phyloP scores from a whole-genome alignment of 2,113 vertebrate species.

The Perca fluviatilis region DNA sequence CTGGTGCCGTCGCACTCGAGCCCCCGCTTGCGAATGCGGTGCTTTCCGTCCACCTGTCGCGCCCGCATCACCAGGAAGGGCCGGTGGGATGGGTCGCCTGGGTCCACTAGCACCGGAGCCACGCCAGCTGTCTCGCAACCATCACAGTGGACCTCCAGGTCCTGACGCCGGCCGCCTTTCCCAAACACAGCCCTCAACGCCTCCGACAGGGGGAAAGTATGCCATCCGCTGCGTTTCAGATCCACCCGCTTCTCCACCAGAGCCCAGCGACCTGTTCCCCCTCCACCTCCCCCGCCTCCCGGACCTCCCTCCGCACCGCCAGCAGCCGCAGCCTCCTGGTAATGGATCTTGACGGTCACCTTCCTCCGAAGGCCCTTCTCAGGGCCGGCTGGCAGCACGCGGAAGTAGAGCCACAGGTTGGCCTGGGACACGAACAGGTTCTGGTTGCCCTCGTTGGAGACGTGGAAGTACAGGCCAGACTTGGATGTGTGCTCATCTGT shows the following conservation, averaged over 20 bases:
- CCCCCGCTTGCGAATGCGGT: constrained; percentile 97
- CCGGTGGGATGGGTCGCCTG: constrained; percentile 92
- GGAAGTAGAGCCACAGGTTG: constrained; percentile 98
- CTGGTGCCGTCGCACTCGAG: constrained; percentile 97
- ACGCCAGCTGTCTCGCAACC: constrained; percentile 91
- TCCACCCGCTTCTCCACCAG: constrained; percentile 96
- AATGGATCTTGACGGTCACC: constrained; percentile 94
- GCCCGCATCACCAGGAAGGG: constrained; percentile 97
- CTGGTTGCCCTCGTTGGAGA: constrained; percentile 98
- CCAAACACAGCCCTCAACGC: constrained; percentile 91
- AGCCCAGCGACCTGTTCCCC: constrained; percentile 85
- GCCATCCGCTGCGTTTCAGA: constrained; percentile 97
- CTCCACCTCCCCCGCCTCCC: constrained; percentile 36
- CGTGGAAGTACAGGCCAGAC: constrained; percentile 92
- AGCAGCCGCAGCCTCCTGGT: constrained; percentile 86
- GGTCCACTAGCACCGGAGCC: constrained; percentile 91
- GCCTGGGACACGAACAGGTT: constrained; percentile 97
- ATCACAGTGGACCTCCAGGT: constrained; percentile 95
- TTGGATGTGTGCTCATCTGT: constrained; percentile 92
- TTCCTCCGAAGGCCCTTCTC: constrained; percentile 94
- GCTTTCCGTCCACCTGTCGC: constrained; percentile 91
- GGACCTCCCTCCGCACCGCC: constrained; percentile 54
- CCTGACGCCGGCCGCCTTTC: constrained; percentile 91
- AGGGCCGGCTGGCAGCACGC: constrained; percentile 89
- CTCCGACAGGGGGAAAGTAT: constrained; percentile 95